These are phyloP conservation scores for Mylabris sibirica DNA, from an alignment of 2,888 invertebrate species.

Conservation along the genomic window DNA sequence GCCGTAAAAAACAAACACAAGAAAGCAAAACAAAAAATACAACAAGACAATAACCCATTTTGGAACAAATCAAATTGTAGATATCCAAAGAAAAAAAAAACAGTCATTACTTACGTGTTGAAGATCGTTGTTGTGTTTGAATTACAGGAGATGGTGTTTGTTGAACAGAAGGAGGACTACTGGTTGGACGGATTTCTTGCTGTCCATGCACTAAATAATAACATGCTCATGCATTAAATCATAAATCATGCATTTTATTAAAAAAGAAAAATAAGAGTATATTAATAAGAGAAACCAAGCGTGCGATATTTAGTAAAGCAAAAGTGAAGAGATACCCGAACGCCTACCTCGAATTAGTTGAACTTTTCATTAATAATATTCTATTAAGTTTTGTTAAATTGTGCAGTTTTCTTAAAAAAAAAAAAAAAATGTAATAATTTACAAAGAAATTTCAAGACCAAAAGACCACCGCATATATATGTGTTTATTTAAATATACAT, in stretches of 20 bases:
- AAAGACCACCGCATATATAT: not conserved
- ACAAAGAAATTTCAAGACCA: not conserved
- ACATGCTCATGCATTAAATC: slow-evolving; percentile 56
- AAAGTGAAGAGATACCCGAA: not conserved
- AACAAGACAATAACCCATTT: slow-evolving; percentile 15
- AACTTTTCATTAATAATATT: slow-evolving; percentile 15
- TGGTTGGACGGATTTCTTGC: slow-evolving; percentile 44
- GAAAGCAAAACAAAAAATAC: slow-evolving; percentile 36
- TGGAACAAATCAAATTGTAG: slow-evolving; percentile 33
- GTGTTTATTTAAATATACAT: slow-evolving; percentile 2
- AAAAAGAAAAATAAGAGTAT: not conserved
- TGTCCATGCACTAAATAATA: slow-evolving; percentile 57
- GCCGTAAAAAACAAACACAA: slow-evolving; percentile 38
- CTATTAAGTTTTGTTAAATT: slow-evolving; percentile 20
- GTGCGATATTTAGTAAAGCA: not conserved
- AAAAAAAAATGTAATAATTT: slow-evolving; percentile 5
- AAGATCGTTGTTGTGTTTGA: slow-evolving; percentile 41
- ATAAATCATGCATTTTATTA: slow-evolving; percentile 37
- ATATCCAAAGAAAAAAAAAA: slow-evolving; percentile 18
- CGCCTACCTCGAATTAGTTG: slow-evolving; percentile 25
- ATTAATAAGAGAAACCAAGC: not conserved
- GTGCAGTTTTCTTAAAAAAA: slow-evolving; percentile 35
- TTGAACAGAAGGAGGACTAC: slow-evolving; percentile 37
- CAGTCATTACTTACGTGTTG: slow-evolving; percentile 48
- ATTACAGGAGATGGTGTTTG: slow-evolving; percentile 29